Percentiles rank a stretch among this genome's conserved stretches.
Conservation (phyloP, 2,113 vertebrate genomes). For the Phalacrocorax aristotelis region DNA sequence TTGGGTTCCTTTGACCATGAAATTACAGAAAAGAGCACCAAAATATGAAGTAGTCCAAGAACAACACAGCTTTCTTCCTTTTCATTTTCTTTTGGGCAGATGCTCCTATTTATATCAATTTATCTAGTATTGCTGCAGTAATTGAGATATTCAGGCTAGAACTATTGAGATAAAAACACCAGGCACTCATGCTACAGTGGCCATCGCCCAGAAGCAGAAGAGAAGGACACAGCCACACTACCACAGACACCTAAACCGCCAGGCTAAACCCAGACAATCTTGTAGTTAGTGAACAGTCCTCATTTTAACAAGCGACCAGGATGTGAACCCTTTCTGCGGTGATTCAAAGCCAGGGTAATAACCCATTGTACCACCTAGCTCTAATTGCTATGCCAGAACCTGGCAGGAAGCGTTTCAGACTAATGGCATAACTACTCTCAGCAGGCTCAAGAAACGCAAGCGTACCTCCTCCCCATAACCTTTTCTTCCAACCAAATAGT, state of each 20-base stretch:
- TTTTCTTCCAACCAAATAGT: slow-evolving; percentile 14
- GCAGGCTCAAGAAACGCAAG: slow-evolving; percentile 27
- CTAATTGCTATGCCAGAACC: neutral
- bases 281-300: neutral
- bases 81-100: neutral
- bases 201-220: neutral
- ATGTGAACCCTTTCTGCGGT: neutral
- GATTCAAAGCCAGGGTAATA: slow-evolving; percentile 4
- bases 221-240: neutral
- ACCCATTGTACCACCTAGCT: neutral
- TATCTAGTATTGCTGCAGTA: neutral
- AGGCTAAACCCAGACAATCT: neutral
- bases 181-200: neutral
- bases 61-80: fast-evolving
- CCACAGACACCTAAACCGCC: neutral
- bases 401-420: slow-evolving; percentile 38
- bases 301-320: neutral
- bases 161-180: neutral
- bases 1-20: neutral
- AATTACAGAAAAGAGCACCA: neutral
- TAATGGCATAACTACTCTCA: slow-evolving; percentile 14
- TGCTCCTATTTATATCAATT: neutral
- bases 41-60: neutral
- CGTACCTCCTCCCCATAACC: neutral
- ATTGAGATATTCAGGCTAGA: neutral